These are phyloP conservation scores for Leptinotarsa texana DNA, from an alignment of 1,140 invertebrate species.

Conservation along the genomic window DNA sequence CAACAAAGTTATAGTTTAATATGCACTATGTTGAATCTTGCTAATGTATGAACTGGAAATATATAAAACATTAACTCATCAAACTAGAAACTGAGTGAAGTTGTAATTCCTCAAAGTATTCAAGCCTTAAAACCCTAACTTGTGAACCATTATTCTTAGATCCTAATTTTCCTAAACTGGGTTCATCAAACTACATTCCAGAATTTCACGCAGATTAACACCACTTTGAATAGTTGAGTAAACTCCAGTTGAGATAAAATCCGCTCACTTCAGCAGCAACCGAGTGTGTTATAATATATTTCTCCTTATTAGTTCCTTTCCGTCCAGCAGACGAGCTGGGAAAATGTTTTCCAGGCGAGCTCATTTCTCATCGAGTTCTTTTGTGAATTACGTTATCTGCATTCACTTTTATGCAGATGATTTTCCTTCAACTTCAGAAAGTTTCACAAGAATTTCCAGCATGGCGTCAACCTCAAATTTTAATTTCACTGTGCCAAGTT, in stretches of 20 bases:
- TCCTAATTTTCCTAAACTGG: no score
- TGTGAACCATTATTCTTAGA: no score
- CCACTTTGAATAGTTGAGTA: neutral
- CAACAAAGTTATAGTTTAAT: no score
- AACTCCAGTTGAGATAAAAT: neutral
- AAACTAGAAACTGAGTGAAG: no score
- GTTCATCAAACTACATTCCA: no score
- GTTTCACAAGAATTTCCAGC: neutral
- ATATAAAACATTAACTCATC: no score
- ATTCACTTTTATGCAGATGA: constrained; percentile 6
- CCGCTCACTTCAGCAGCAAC: neutral
- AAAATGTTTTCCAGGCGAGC: neutral
- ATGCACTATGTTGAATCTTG: no score
- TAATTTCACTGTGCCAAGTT: neutral
- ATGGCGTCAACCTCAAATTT: constrained; percentile 5
- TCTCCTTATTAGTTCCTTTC: neutral
- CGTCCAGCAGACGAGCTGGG: neutral
- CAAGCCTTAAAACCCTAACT: no score
- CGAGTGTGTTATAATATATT: neutral
- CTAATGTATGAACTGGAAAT: no score
- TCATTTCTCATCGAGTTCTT: neutral
- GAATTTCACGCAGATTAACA: neutral
- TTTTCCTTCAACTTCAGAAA: neutral
- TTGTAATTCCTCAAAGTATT: no score
- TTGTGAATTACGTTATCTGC: constrained; percentile 5